Evolutionary conservation across 2,797 vertebrate species (phyloP), one percentile per base, ranked within the genome.

Genomic region (Periophthalmus magnuspinnatus): DNA sequence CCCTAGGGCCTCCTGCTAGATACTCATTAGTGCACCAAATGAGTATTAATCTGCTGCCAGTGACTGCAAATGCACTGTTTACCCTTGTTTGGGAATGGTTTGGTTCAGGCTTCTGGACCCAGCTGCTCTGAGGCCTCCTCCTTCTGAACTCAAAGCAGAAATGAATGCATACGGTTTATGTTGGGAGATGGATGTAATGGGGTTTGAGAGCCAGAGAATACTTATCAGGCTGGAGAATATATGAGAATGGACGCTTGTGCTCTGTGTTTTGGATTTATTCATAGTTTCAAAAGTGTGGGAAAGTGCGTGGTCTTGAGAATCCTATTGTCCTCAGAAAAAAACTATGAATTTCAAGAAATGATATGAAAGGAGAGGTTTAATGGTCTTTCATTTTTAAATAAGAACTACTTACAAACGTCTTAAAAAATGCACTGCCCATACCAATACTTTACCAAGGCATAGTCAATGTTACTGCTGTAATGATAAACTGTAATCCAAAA

Each of bases 41-140:
- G 65, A 54, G 50, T 55, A 67, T 36, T 67, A 67, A 67, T 67
- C 65, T 38, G 13, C 48, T n/a, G 34, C 65, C 65, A 41, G 33
- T 67, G 33, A 36, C 50, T 56, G 50, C 65, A 67, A 56, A 56
- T 56, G 52, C 33, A 41, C 33, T 56, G 50, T 67, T 67, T 56
- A 56, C 34, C 33, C 65, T 24, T 55, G 50, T 55, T 67, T 67
- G 65, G 65, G 21, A 55, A 56, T 67, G 33, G 33, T 56, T 41
- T 24, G 17, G n/a, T 41, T 67, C 19, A 22, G 47, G 32, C 48
- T 54, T n/a, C 50, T 3, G 65, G 65, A 34, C 54, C 33, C 52
- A 57, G 54, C 65, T 67, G 65, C 33, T 56, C 21, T 14, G 21
- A 56, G 65, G 22, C 32, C 7, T 22, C 19, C 50, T 55, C 34